phyloP scores from a whole-genome alignment of 1,140 invertebrate genomes.

The Drosophila pectinifera region DNA sequence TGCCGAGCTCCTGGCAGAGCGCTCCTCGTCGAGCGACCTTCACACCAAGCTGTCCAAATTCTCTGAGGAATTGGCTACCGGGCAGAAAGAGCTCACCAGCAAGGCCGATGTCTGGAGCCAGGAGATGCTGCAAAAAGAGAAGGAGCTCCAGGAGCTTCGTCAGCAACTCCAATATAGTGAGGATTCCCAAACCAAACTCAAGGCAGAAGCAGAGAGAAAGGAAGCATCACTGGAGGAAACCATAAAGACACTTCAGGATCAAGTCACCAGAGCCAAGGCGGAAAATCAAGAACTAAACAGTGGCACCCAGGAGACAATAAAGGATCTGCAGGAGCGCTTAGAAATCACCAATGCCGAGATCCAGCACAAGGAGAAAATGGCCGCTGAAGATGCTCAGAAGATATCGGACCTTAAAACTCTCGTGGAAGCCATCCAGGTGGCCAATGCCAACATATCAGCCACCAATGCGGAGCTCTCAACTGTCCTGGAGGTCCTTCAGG shows the following conservation, averaged over 20 bases:
- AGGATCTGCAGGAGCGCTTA: conserved; percentile 63
- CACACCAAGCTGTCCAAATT: conserved; percentile 58
- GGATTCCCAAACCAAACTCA: conserved; percentile 37
- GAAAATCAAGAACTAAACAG: conserved; percentile 53
- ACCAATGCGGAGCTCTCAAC: conserved; percentile 75
- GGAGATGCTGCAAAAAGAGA: conserved; percentile 54
- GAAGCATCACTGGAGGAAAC: conserved; percentile 29
- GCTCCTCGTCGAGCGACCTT: conserved; percentile 39
- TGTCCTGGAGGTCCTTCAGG: conserved; percentile 69
- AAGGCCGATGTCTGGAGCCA: conserved; percentile 56
- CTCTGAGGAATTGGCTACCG: conserved; percentile 53
- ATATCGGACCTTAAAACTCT: conserved; percentile 69
- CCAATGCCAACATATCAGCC: conserved; percentile 74
- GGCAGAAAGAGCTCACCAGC: conserved; percentile 53
- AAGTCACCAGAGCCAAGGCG: conserved; percentile 45
- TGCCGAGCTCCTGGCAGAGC: conserved; percentile 49
- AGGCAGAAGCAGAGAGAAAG: conserved; percentile 40
- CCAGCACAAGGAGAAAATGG: conserved; percentile 67
- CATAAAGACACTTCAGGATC: conserved; percentile 46
- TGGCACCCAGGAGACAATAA: conserved; percentile 44
- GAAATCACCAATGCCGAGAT: conserved; percentile 65
- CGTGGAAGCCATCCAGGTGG: conserved; percentile 67
- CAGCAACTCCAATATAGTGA: conserved; percentile 57
- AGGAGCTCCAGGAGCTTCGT: conserved; percentile 52
- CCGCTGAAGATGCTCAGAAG: conserved; percentile 67